These are phyloP conservation scores for Scaptomyza flava DNA, from an alignment of 2,888 invertebrate species.

Conservation along the genomic window DNA sequence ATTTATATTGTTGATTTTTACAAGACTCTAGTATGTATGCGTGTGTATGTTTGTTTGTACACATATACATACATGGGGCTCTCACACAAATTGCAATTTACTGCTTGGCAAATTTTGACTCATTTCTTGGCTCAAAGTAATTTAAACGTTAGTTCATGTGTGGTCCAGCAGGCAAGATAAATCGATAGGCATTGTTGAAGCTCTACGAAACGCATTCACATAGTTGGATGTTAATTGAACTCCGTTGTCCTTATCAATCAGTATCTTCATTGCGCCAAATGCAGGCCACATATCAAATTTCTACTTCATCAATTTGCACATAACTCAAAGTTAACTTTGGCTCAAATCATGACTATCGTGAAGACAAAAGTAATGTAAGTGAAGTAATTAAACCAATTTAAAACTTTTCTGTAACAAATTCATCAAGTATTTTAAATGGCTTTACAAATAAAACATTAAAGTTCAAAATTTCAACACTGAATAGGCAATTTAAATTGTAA, in stretches of 20 bases:
- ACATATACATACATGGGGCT: constrained; percentile 10
- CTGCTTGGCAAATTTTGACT: constrained; percentile 34
- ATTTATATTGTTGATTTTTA: constrained; percentile 62
- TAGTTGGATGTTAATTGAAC: background rate
- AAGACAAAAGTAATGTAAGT: no score
- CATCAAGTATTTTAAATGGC: no score
- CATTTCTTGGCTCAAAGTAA: constrained; percentile 22
- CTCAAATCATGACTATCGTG: no score
- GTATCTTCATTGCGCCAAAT: background rate
- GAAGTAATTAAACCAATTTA: no score
- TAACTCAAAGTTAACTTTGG: background rate
- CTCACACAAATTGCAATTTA: constrained; percentile 50
- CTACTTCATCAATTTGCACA: background rate
- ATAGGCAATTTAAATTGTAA: background rate
- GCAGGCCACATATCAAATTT: no score
- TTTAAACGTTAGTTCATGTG: constrained; percentile 6
- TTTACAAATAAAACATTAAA: background rate
- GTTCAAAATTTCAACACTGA: background rate
- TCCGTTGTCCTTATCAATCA: background rate
- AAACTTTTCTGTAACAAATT: no score
- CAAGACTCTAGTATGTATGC: constrained; percentile 8
- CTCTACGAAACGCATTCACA: background rate
- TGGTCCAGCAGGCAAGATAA: background rate
- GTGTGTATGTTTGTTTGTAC: background rate
- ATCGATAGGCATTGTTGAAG: constrained; percentile 29